Evolutionary conservation across 30 jellyfish, hydroid and myxozoan genomes (phyloP).

Genomic region (Cassiopea xamachana): DNA sequence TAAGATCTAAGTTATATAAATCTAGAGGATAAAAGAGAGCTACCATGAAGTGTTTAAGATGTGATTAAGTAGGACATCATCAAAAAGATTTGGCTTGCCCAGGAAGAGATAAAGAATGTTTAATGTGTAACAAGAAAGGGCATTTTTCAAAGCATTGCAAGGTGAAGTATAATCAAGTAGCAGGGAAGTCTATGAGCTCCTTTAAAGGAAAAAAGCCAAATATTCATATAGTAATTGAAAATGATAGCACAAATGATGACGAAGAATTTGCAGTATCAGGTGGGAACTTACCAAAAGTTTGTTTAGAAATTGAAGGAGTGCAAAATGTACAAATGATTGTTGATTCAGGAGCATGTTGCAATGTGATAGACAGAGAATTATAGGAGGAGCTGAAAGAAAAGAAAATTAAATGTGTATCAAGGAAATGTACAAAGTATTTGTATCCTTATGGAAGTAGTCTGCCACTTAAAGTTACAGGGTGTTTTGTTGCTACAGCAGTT

Average conservation of each 20-base stretch:
- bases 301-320: constrained; percentile 44
- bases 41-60: constrained; percentile 31
- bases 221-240: constrained; percentile 23
- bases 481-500: constrained; percentile 36
- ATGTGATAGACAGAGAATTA: constrained; percentile 51
- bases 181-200: constrained; percentile 24
- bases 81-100: constrained; percentile 34
- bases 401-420: constrained; percentile 55
- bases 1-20: constrained; percentile 26
- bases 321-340: constrained; percentile 41
- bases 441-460: constrained; percentile 61
- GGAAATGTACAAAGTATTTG: constrained; percentile 33
- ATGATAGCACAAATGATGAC: constrained; percentile 53
- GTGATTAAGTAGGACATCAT: constrained; percentile 46
- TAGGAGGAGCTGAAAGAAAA: constrained; percentile 58
- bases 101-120: constrained; percentile 37
- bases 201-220: constrained; percentile 47
- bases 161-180: constrained; percentile 13
- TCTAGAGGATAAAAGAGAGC: constrained; percentile 19
- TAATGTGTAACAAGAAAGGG: constrained; percentile 16
- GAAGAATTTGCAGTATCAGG: constrained; percentile 38
- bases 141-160: constrained; percentile 8
- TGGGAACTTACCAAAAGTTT: constrained; percentile 41
- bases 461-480: constrained; percentile 56
- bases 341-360: constrained; percentile 70